These are phyloP conservation scores for Lasioglossum zephyrum DNA, from an alignment of 2,888 invertebrate species.

Conservation along the genomic window DNA sequence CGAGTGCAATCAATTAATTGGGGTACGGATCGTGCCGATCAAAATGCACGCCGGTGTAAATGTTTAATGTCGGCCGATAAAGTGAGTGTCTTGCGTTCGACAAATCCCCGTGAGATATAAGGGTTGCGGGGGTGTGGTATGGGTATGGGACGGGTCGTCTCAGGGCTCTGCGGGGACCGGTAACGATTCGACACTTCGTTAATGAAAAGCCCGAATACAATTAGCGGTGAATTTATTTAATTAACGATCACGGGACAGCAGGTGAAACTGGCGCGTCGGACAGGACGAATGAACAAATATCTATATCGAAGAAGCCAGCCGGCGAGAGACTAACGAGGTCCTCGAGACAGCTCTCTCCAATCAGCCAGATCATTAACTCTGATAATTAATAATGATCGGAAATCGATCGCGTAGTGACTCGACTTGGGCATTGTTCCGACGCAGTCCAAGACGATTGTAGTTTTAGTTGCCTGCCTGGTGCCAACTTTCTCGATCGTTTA, in stretches of 20 bases:
- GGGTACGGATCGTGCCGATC: not conserved
- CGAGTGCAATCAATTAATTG: conserved; percentile 49
- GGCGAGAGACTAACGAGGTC: conserved; percentile 79
- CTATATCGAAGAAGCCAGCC: conserved; percentile 66
- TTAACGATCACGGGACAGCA: conserved; percentile 66
- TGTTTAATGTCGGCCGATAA: conserved; percentile 32
- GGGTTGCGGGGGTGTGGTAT: not conserved
- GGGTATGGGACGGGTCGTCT: not conserved
- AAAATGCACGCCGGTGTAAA: conserved; percentile 30
- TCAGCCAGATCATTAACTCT: conserved; percentile 80
- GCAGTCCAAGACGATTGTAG: conserved; percentile 7
- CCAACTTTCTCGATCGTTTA: not conserved
- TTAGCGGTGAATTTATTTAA: conserved; percentile 75
- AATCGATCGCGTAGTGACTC: conserved; percentile 69
- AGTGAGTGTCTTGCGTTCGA: conserved; percentile 34
- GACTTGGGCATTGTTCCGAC: conserved; percentile 16
- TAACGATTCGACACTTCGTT: conserved; percentile 52
- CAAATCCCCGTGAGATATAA: conserved; percentile 29
- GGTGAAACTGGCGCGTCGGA: conserved; percentile 40
- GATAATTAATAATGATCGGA: conserved; percentile 80
- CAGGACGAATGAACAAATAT: conserved; percentile 55
- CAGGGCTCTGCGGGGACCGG: conserved; percentile 36
- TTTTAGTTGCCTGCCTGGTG: conserved; percentile 1
- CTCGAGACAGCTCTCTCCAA: conserved; percentile 80
- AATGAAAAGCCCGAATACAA: conserved; percentile 69